These are phyloP conservation scores for Conus ventricosus DNA, from an alignment of 1,140 invertebrate genomes.

Conservation along the genomic window DNA sequence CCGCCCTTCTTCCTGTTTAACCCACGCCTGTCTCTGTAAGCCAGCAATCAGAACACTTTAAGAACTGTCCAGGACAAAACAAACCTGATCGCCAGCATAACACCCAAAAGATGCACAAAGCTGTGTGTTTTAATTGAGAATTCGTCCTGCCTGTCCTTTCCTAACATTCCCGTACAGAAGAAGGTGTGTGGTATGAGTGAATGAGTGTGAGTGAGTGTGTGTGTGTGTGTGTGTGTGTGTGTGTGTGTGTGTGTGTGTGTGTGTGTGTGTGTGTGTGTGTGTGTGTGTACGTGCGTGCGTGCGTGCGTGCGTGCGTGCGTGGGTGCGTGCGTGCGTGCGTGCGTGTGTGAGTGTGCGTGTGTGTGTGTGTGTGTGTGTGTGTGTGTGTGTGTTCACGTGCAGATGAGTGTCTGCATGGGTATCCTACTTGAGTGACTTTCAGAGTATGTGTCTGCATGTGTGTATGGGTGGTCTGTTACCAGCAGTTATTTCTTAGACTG, in stretches of 20 bases:
- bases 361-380: neutral
- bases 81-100: too few species aligned
- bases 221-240: constrained; percentile 3
- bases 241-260: constrained; percentile 9
- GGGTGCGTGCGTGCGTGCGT: neutral
- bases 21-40: too few species aligned
- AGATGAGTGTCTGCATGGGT: neutral
- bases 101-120: too few species aligned
- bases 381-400: neutral
- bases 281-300: neutral
- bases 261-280: constrained; percentile 1
- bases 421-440: neutral
- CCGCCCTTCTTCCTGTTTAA: too few species aligned
- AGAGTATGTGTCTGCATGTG: neutral
- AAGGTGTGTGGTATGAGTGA: neutral
- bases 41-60: too few species aligned
- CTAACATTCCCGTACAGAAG: too few species aligned
- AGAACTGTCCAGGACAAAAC: too few species aligned
- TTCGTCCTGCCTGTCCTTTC: too few species aligned
- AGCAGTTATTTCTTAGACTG: too few species aligned
- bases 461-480: neutral
- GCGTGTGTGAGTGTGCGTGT: neutral
- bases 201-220: neutral
- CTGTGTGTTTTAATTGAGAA: too few species aligned
- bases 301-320: neutral